These are phyloP conservation scores for Columba janthina DNA, from an alignment of 2,113 vertebrate species.

Conservation along the genomic window DNA sequence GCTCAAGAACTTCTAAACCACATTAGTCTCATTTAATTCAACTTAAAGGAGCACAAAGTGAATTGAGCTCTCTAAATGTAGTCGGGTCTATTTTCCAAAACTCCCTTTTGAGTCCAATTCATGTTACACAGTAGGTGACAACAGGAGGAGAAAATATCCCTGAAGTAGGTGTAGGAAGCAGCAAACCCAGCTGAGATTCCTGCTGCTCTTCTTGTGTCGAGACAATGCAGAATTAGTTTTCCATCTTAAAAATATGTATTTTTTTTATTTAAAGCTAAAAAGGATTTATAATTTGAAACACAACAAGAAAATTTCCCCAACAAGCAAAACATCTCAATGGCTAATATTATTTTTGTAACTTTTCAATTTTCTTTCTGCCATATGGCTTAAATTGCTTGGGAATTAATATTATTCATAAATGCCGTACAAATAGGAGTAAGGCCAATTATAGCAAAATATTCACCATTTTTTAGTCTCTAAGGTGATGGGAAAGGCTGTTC, in stretches of 20 bases:
- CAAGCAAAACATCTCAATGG: neutral
- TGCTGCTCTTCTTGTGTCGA: neutral
- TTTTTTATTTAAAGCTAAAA: neutral
- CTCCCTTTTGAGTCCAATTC: conserved; percentile 6
- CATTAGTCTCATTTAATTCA: conserved; percentile 22
- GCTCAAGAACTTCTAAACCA: neutral
- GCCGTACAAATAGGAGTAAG: neutral
- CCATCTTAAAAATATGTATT: neutral
- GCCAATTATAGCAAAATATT: neutral
- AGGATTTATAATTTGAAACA: neutral
- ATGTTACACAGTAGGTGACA: neutral
- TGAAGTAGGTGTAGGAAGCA: neutral
- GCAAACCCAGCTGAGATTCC: neutral
- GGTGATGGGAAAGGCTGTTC: neutral
- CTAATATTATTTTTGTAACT: neutral
- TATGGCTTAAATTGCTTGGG: neutral
- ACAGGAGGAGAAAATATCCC: neutral
- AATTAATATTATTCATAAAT: conserved; percentile 51
- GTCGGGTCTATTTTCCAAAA: neutral
- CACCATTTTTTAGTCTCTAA: neutral
- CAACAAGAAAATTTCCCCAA: neutral
- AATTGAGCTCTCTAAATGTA: neutral
- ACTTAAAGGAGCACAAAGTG: conserved; percentile 1
- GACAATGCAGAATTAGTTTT: neutral
- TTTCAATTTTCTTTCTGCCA: conserved; percentile 6